These are phyloP conservation scores for Isurus oxyrinchus DNA, from an alignment of 2,113 vertebrate species.

Conservation along the genomic window DNA sequence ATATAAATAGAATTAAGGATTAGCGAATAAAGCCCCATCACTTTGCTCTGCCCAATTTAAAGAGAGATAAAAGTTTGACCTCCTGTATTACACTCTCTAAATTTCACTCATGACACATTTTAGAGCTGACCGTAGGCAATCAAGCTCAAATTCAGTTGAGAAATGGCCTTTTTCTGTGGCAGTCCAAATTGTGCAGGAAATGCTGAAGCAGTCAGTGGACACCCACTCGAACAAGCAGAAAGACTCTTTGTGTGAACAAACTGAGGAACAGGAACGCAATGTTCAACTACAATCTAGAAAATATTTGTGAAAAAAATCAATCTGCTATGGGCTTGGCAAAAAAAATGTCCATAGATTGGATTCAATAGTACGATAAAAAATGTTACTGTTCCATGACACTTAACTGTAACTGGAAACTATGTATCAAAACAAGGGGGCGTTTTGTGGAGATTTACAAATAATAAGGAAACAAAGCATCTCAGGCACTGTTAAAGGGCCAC, in stretches of 20 bases:
- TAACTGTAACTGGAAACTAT: not conserved
- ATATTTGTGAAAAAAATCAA: not conserved
- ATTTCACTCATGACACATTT: not conserved
- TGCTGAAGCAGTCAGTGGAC: constrained; percentile 4
- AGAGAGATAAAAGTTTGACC: not conserved
- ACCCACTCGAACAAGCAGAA: constrained; percentile 5
- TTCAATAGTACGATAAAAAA: not conserved
- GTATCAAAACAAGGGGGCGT: not conserved
- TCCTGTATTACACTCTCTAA: not conserved
- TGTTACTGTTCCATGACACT: not conserved
- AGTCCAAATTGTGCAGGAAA: not conserved
- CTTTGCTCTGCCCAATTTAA: not conserved
- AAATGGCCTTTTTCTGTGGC: not conserved
- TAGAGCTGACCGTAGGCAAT: not conserved
- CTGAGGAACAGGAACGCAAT: not conserved
- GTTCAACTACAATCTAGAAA: constrained; percentile 30
- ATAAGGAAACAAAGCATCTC: not conserved
- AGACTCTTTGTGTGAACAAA: not conserved
- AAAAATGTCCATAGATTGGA: not conserved
- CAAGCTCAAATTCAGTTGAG: not conserved
- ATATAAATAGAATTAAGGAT: not conserved
- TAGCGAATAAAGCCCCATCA: not conserved
- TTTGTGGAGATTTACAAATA: not conserved
- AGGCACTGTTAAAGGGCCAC: not conserved
- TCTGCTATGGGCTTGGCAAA: not conserved